phyloP scores from a whole-genome alignment of 2,797 vertebrate species.

The Phoeniculus purpureus region DNA sequence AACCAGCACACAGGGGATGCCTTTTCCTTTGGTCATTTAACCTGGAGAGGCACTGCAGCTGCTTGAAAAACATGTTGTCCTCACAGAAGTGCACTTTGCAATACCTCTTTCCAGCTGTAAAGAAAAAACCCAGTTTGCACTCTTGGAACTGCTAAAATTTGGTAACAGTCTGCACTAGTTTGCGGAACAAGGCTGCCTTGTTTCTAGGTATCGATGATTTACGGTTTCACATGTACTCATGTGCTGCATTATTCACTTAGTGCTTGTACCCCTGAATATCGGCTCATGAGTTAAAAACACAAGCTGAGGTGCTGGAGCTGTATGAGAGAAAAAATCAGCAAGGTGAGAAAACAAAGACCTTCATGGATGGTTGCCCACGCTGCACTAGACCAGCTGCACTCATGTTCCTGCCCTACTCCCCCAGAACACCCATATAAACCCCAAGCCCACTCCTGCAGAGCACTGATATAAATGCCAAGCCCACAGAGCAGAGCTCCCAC shows the following conservation, averaged over 20 bases:
- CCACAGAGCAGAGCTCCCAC: rapidly evolving
- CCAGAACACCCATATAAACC: background rate
- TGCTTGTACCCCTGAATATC: slow-evolving; percentile 44
- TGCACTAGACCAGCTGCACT: background rate
- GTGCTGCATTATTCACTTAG: slow-evolving; percentile 48
- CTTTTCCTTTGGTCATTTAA: background rate
- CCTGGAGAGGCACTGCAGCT: background rate
- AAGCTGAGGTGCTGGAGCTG: background rate
- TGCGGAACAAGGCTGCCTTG: slow-evolving; percentile 65
- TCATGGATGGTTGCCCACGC: background rate
- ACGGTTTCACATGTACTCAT: slow-evolving; percentile 55
- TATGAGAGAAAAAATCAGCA: slow-evolving; percentile 4
- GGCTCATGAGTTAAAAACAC: background rate
- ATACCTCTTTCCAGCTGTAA: background rate
- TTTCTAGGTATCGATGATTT: slow-evolving; percentile 43
- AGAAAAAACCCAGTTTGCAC: slow-evolving; percentile 1
- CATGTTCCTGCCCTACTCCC: background rate
- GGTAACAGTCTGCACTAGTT: slow-evolving; percentile 36
- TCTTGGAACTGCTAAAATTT: slow-evolving; percentile 31
- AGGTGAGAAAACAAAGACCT: background rate
- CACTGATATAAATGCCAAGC: background rate
- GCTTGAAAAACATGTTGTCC: background rate
- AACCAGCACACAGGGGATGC: background rate
- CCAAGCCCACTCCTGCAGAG: background rate
- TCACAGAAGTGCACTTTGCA: slow-evolving; percentile 37